Evolutionary conservation across 2,797 vertebrate species (phyloP).

Genomic region (Myotis findleyi): DNA sequence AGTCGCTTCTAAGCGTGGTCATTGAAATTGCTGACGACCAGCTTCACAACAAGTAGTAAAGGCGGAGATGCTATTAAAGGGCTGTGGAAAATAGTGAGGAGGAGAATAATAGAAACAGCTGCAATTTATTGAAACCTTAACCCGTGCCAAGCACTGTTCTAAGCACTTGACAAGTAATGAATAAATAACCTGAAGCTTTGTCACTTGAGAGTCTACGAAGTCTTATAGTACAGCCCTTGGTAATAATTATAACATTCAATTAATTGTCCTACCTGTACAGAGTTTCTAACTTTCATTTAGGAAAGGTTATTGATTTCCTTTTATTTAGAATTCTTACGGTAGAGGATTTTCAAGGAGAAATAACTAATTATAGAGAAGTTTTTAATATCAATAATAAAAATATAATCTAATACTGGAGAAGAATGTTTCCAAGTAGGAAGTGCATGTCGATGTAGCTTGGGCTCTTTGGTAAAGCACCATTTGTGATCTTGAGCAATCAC

Average conservation of each 20-base stretch:
- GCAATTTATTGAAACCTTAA: background rate
- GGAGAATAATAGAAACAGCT: background rate
- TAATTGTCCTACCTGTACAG: background rate
- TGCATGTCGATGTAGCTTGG: background rate
- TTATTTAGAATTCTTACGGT: background rate
- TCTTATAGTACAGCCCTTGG: background rate
- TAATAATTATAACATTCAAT: background rate
- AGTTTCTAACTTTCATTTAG: background rate
- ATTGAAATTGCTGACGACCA: background rate
- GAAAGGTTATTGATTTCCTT: background rate
- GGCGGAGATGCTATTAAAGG: background rate
- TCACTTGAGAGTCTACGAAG: background rate
- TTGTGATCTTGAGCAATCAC: background rate
- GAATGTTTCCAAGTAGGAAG: background rate
- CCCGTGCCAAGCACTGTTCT: background rate
- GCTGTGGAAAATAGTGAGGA: background rate
- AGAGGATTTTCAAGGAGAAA: background rate
- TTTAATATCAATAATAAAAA: conserved; percentile 5
- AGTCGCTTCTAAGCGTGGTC: background rate
- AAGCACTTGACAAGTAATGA: background rate
- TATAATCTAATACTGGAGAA: background rate
- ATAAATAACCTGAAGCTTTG: background rate
- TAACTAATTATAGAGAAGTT: background rate
- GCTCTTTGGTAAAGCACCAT: background rate
- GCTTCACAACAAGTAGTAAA: background rate